A percentile compares a stretch with the other conserved stretches of the same genome.
Conservation (phyloP, 2,797 vertebrate genomes). For the Nothura maculosa region DNA sequence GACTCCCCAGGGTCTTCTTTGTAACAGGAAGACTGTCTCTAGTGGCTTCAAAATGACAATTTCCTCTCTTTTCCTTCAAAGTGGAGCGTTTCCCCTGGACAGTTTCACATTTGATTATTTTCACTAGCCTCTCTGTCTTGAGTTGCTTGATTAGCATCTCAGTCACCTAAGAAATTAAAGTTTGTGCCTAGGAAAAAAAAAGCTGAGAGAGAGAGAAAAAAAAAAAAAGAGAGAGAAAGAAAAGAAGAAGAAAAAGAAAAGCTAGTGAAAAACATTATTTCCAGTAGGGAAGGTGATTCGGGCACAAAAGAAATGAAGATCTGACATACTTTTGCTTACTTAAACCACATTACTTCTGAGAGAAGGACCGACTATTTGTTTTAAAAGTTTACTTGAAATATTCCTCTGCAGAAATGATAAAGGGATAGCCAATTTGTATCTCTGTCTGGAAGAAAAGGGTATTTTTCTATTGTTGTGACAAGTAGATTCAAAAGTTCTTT, state of each 20-base stretch:
- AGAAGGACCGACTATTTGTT: fast-evolving
- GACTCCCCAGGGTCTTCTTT: slow-evolving; percentile 77
- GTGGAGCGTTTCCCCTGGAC: slow-evolving; percentile 79
- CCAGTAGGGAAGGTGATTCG: background rate
- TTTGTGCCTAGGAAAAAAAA: slow-evolving; percentile 49
- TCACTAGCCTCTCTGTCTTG: slow-evolving; percentile 76
- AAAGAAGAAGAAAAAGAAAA: background rate
- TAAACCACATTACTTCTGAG: background rate
- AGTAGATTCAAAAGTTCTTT: background rate
- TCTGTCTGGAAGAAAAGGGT: background rate
- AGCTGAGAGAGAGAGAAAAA: background rate
- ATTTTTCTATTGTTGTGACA: background rate
- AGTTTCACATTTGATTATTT: slow-evolving; percentile 84
- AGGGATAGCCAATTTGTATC: background rate
- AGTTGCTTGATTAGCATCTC: slow-evolving; percentile 84
- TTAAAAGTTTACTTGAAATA: background rate
- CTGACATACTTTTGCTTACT: background rate
- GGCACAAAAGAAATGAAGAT: background rate
- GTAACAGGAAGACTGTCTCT: slow-evolving; percentile 80
- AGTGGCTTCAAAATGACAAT: slow-evolving; percentile 82
- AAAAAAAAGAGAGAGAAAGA: background rate
- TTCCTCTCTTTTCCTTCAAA: slow-evolving; percentile 80
- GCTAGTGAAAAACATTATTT: background rate
- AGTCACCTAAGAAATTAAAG: slow-evolving; percentile 82
- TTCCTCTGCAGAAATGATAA: background rate